A percentile compares a stretch with the other conserved stretches of the same genome.
Evolutionary conservation across 2,888 invertebrate species (phyloP).

Genomic region (Platynereis dumerilii): DNA sequence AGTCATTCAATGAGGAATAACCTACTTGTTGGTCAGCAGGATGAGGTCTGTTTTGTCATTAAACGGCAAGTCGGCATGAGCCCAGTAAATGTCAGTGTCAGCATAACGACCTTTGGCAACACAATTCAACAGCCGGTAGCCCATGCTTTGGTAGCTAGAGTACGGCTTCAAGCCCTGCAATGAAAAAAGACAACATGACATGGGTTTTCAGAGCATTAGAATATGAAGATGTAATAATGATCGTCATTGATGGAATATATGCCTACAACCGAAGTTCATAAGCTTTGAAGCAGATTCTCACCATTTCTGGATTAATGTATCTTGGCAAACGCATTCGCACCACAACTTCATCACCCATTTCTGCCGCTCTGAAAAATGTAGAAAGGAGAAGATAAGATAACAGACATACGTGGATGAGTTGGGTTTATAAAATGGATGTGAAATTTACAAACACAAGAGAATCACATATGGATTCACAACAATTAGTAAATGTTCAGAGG

Average conservation of each 20-base stretch:
- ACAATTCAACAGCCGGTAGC: conserved; percentile 72
- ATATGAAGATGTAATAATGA: neutral
- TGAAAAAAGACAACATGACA: neutral
- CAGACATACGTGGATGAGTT: too few species aligned
- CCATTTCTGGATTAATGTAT: conserved; percentile 73
- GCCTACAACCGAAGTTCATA: too few species aligned
- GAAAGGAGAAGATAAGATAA: neutral
- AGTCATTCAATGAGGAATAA: too few species aligned
- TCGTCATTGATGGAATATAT: neutral
- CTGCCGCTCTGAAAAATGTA: conserved; percentile 66
- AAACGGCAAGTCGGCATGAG: conserved; percentile 71
- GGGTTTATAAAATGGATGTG: too few species aligned
- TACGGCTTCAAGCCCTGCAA: conserved; percentile 76
- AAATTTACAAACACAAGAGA: too few species aligned
- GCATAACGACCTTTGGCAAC: conserved; percentile 73
- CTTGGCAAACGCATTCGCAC: conserved; percentile 75
- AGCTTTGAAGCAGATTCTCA: too few species aligned
- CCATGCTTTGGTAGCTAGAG: conserved; percentile 76
- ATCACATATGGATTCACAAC: too few species aligned
- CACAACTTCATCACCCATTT: conserved; percentile 71
- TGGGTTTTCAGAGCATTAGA: neutral
- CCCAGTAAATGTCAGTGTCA: conserved; percentile 73
- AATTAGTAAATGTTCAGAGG: too few species aligned
- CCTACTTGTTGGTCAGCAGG: conserved; percentile 73
- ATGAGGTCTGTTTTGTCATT: conserved; percentile 73